A percentile compares a stretch with the other conserved stretches of the same genome.
phyloP scores from a whole-genome alignment of 2,113 vertebrate species.

The Pardalotus punctatus region DNA sequence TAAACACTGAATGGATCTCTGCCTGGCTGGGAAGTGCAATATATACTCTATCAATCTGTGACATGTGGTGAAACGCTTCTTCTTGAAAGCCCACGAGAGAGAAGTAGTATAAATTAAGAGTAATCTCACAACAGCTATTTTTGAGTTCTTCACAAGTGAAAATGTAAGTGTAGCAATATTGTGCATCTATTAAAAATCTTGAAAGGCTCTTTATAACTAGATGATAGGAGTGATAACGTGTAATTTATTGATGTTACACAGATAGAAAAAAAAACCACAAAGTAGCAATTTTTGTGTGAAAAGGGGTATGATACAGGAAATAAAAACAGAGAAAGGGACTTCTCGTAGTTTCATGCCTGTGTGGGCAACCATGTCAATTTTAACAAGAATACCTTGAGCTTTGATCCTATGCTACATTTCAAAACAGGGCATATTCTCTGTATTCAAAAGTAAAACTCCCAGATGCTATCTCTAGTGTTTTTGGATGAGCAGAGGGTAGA shows the following conservation, averaged over 20 bases:
- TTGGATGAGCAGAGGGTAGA: background rate
- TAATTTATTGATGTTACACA: conserved; percentile 60
- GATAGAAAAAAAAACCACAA: conserved; percentile 13
- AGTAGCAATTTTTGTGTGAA: conserved; percentile 55
- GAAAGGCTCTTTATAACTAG: conserved; percentile 63
- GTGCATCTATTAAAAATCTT: conserved; percentile 62
- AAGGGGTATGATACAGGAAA: conserved; percentile 34
- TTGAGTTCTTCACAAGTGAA: conserved; percentile 51
- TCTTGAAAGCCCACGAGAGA: conserved; percentile 48
- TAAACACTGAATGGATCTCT: conserved; percentile 12
- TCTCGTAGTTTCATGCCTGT: background rate
- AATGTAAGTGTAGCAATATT: conserved; percentile 56
- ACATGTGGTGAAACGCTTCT: conserved; percentile 25
- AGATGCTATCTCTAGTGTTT: background rate
- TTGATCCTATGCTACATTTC: background rate
- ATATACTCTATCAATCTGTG: conserved; percentile 21
- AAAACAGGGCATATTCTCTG: background rate
- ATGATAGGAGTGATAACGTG: conserved; percentile 60
- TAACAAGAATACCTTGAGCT: background rate
- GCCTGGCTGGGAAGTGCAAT: background rate
- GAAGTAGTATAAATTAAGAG: conserved; percentile 57
- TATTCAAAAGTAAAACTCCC: background rate
- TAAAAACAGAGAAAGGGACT: conserved; percentile 48
- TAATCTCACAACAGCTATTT: conserved; percentile 61
- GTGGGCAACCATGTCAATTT: background rate